These are phyloP conservation scores for Drosophila leontia DNA, from an alignment of 1,140 invertebrate genomes.

Conservation along the genomic window DNA sequence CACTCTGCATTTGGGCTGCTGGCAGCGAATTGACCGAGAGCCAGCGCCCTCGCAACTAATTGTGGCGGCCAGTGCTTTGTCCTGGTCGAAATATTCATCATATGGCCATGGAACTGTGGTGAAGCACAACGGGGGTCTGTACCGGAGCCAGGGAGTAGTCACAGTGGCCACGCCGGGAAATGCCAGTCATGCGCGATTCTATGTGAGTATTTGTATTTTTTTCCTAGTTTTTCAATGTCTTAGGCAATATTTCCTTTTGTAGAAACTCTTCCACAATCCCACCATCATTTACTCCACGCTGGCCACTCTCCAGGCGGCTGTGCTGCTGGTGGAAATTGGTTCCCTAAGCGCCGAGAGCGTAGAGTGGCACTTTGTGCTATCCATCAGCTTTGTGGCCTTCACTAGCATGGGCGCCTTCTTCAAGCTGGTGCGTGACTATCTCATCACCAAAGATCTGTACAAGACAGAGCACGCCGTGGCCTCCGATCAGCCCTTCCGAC, in stretches of 20 bases:
- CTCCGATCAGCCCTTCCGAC: conserved; percentile 35
- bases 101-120: conserved; percentile 93
- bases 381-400: conserved; percentile 93
- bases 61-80: conserved; percentile 59
- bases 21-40: conserved; percentile 88
- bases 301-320: conserved; percentile 89
- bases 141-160: conserved; percentile 91
- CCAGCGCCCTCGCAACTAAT: conserved; percentile 54
- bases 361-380: conserved; percentile 96
- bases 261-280: conserved; percentile 96
- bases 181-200: conserved; percentile 91
- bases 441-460: conserved; percentile 93
- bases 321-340: conserved; percentile 92
- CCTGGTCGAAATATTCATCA: conserved; percentile 90
- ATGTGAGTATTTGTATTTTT: conserved; percentile 88
- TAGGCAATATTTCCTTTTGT: conserved; percentile 61
- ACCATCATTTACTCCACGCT: conserved; percentile 91
- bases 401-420: conserved; percentile 97
- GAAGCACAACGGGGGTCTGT: conserved; percentile 91
- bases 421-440: conserved; percentile 93
- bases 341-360: conserved; percentile 89
- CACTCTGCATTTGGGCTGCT: conserved; percentile 94
- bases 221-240: background rate
- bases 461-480: conserved; percentile 88
- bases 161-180: conserved; percentile 93